Percentiles rank a stretch among this genome's conserved stretches.
phyloP scores from a whole-genome alignment of 2,113 vertebrate genomes.

The Cyprinus carpio region DNA sequence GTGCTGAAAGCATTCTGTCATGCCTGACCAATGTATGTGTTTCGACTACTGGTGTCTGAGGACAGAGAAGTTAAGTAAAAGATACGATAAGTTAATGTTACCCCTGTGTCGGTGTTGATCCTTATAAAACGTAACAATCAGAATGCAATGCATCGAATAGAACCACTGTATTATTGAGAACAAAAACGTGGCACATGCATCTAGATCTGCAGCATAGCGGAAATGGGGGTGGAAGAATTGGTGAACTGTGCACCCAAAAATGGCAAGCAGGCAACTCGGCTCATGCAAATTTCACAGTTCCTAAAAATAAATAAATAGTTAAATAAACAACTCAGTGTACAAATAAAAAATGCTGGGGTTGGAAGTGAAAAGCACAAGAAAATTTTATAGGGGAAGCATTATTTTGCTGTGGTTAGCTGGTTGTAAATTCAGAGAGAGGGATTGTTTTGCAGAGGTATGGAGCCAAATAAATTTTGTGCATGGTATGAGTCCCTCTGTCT shows the following conservation, averaged over 20 bases:
- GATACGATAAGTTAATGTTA: too few species aligned
- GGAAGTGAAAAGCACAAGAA: slow-evolving; percentile 61
- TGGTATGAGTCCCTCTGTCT: background rate
- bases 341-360: slow-evolving; percentile 51
- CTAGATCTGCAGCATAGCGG: slow-evolving; percentile 24
- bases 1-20: too few species aligned
- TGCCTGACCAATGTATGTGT: too few species aligned
- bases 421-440: slow-evolving; percentile 47
- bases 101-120: too few species aligned
- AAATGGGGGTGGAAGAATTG: slow-evolving; percentile 17
- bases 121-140: too few species aligned
- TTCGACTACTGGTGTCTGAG: too few species aligned
- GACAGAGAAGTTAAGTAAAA: too few species aligned
- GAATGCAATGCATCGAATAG: slow-evolving; percentile 65
- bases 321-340: slow-evolving; percentile 67
- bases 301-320: slow-evolving; percentile 52
- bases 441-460: slow-evolving; percentile 27
- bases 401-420: slow-evolving; percentile 55
- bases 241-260: slow-evolving; percentile 31
- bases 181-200: slow-evolving; percentile 34
- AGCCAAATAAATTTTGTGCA: background rate
- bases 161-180: slow-evolving; percentile 73
- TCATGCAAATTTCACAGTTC: slow-evolving; percentile 35
- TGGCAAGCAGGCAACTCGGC: slow-evolving; percentile 13
- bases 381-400: slow-evolving; percentile 62